phyloP scores from a whole-genome alignment of 2,113 vertebrate genomes.

The Coracopsis vasa region DNA sequence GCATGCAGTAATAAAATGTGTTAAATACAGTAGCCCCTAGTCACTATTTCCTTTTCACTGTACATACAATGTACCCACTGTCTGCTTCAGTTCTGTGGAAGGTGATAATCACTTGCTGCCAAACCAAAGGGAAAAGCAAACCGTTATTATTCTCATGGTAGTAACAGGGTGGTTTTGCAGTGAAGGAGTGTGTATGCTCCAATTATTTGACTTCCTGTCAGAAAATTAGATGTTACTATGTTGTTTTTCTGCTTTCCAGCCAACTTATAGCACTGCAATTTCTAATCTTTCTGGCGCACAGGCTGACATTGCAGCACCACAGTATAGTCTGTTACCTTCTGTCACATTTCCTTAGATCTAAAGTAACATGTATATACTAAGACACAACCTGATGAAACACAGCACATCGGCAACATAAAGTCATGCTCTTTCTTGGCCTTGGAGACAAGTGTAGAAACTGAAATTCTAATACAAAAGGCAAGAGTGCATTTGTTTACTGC shows the following conservation, averaged over 20 bases:
- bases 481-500: not conserved
- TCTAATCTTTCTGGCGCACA: not conserved
- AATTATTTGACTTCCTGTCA: conserved; percentile 3
- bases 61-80: fast-evolving
- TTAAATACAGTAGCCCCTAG: not conserved
- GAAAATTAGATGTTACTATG: not conserved
- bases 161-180: not conserved
- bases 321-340: not conserved
- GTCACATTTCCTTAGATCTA: conserved; percentile 15
- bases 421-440: not conserved
- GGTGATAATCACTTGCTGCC: conserved; percentile 22
- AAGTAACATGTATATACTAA: not conserved
- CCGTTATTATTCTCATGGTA: not conserved
- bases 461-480: not conserved
- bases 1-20: not conserved
- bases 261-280: not conserved
- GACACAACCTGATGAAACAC: conserved; percentile 29
- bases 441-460: not conserved
- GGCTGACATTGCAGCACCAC: not conserved
- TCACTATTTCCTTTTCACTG: not conserved
- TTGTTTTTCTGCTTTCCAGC: not conserved
- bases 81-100: not conserved
- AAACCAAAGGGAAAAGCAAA: not conserved
- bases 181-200: not conserved
- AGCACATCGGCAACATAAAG: not conserved